Percentiles rank a stretch among this genome's conserved stretches.
Conservation (phyloP, 2,797 vertebrate species). For the Rhyacichthys aspro region DNA sequence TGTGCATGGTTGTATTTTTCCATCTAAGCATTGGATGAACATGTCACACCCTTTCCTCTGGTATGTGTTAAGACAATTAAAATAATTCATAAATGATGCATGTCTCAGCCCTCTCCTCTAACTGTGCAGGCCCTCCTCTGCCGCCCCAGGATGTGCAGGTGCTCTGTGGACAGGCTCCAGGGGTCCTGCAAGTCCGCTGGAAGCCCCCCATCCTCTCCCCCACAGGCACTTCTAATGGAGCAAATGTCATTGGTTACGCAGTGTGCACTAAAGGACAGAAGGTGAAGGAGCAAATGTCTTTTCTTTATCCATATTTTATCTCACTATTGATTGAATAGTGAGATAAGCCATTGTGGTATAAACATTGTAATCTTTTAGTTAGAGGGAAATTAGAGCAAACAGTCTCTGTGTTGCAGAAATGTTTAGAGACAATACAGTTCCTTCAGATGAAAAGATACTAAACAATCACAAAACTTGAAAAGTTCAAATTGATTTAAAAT, state of each 20-base stretch:
- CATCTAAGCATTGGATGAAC: conserved; percentile 56
- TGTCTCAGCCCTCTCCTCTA: conserved; percentile 16
- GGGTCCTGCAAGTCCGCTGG: conserved; percentile 90
- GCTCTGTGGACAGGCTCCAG: conserved; percentile 84
- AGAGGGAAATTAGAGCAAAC: too few species aligned
- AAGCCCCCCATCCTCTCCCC: conserved; percentile 88
- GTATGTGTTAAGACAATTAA: conserved; percentile 1
- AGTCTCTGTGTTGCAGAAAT: not conserved
- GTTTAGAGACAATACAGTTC: not conserved
- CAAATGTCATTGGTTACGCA: conserved; percentile 91
- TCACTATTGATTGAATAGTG: too few species aligned
- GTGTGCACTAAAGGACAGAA: conserved; percentile 94
- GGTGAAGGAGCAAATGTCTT: conserved; percentile 73
- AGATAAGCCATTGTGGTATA: too few species aligned
- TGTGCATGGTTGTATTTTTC: conserved; percentile 53
- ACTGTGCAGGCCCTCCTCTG: conserved; percentile 86
- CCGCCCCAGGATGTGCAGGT: conserved; percentile 91
- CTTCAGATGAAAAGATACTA: not conserved
- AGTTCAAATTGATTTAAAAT: conserved; percentile 30
- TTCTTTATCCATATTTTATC: not conserved
- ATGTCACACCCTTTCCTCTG: conserved; percentile 26
- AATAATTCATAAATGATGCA: not conserved
- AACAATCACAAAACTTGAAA: not conserved
- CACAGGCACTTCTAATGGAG: conserved; percentile 91
- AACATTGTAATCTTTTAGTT: too few species aligned